Percentiles rank a stretch among this genome's conserved stretches.
These are phyloP conservation scores for Phalangium opilio DNA, from an alignment of 2,888 invertebrate genomes.

Conservation along the genomic window DNA sequence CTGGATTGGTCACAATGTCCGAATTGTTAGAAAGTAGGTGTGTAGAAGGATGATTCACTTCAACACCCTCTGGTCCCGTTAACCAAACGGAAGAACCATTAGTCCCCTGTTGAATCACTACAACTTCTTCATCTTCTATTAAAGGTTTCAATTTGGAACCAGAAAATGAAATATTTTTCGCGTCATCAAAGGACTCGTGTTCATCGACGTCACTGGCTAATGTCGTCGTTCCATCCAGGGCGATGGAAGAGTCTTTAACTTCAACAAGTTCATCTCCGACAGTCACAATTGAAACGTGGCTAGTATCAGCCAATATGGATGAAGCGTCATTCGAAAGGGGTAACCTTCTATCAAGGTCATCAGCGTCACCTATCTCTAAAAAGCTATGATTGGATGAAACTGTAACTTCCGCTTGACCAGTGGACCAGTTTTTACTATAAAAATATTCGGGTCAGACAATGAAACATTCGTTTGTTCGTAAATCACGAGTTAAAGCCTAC, in stretches of 20 bases:
- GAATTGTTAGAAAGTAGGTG: too few relatives aligned
- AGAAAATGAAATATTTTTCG: slow-evolving; percentile 3
- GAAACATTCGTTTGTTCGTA: too few relatives aligned
- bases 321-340: neutral
- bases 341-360: neutral
- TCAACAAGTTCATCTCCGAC: slow-evolving; percentile 41
- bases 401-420: slow-evolving; percentile 10
- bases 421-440: neutral
- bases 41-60: too few relatives aligned
- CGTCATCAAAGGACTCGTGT: slow-evolving; percentile 8
- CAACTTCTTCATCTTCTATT: neutral
- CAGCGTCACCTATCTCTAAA: neutral
- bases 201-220: slow-evolving; percentile 30
- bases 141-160: neutral
- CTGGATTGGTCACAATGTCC: too few relatives aligned
- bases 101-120: neutral
- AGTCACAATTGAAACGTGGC: slow-evolving; percentile 80
- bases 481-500: too few relatives aligned
- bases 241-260: slow-evolving; percentile 12
- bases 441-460: too few relatives aligned
- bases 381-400: slow-evolving; percentile 13
- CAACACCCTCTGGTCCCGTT: too few relatives aligned
- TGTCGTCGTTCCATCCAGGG: slow-evolving; percentile 29
- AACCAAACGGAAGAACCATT: neutral
- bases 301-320: slow-evolving; percentile 45